Evolutionary conservation across 2,888 invertebrate species (phyloP).

Genomic region (Eupithecia subfuscata): DNA sequence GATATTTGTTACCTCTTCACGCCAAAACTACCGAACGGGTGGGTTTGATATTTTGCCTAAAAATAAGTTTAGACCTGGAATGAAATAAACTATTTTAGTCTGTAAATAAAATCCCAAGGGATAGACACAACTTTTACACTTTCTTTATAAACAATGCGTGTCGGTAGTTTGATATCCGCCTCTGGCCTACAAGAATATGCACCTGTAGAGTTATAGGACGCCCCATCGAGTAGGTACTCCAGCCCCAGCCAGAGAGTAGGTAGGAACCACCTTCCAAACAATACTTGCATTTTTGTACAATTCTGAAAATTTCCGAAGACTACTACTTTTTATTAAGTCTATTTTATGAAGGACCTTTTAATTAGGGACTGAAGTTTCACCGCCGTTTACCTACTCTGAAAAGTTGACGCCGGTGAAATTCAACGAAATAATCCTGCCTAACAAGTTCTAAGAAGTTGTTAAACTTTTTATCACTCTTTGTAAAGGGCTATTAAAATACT

Average conservation of each 20-base stretch:
- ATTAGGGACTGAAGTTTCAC: background rate
- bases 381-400: background rate
- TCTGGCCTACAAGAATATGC: no score
- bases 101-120: no score
- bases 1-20: no score
- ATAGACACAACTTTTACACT: no score
- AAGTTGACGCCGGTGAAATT: background rate
- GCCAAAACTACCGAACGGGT: no score
- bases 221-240: background rate
- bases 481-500: background rate
- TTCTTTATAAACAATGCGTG: no score
- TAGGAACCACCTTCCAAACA: background rate
- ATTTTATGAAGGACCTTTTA: background rate
- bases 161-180: no score
- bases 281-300: background rate
- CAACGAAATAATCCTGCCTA: background rate
- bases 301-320: background rate
- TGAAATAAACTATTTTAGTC: no score
- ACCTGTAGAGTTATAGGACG: background rate
- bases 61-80: no score
- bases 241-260: background rate
- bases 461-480: background rate
- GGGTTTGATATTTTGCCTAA: no score
- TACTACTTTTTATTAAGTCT: background rate
- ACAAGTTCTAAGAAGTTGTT: slow-evolving; percentile 6